Conservation (phyloP, 2,888 invertebrate genomes). For the Drosophila differens region DNA sequence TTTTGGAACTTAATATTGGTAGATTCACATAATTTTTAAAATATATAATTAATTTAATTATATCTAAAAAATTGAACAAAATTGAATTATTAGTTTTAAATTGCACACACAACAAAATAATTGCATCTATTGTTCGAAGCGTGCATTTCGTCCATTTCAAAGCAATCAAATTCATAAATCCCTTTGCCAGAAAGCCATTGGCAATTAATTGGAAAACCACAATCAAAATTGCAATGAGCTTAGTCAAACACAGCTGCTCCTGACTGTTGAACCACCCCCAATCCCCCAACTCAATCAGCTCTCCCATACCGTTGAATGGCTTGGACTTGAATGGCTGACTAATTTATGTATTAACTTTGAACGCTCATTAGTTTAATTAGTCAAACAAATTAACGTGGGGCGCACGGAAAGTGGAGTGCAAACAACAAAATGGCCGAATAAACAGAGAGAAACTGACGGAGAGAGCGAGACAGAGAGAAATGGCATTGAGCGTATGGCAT, state of each 20-base stretch:
- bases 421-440: conserved; percentile 78
- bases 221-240: conserved; percentile 61
- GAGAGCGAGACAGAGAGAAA: conserved; percentile 3
- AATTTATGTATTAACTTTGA: conserved; percentile 84
- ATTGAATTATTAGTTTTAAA: not conserved
- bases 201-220: conserved; percentile 52
- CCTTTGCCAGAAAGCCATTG: conserved; percentile 27
- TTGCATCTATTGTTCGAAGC: not conserved
- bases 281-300: not conserved
- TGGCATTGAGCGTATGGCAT: conserved; percentile 6
- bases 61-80: not conserved
- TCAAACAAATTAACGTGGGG: conserved; percentile 84
- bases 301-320: not conserved
- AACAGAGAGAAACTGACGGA: conserved; percentile 49
- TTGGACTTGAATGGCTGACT: conserved; percentile 56
- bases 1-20: not conserved
- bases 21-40: not conserved
- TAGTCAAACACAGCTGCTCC: conserved; percentile 34
- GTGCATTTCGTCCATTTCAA: not conserved
- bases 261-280: not conserved
- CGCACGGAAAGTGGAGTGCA: conserved; percentile 76
- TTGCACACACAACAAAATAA: not conserved
- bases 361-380: conserved; percentile 85
- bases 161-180: conserved; percentile 26
- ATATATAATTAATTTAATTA: not conserved